Evolutionary conservation across 2,797 vertebrate species (phyloP), one percentile per base, ranked within the genome.

Genomic region (Rhinichthys osculus): DNA sequence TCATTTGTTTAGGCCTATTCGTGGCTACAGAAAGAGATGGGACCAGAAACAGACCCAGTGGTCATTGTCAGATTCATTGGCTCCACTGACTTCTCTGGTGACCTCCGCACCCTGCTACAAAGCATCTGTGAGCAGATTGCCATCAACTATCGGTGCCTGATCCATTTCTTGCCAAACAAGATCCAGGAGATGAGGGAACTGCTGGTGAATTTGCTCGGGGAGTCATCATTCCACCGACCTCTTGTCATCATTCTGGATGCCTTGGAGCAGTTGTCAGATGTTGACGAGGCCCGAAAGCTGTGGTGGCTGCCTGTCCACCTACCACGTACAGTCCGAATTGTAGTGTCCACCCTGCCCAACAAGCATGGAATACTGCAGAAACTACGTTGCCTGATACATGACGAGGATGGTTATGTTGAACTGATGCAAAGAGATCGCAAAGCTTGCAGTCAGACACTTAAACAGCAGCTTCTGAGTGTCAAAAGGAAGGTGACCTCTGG

Each of bases 401-500:
- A 98, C 7, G 98, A 99, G 69, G 94, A 95, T 57, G 96, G 96
- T 89, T 99, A 98, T 54, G 95, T 99, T 30, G 98, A 99, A 91
- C 91, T 99, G 89, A 94, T 95, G 76, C 96, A 98, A 89, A 95
- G 96, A 85, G 98, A 99, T 89, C 96, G 97, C 88, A 99, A 99
- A 93, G 94, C 97, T 93, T 99, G 98, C 92, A 99, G 98, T 91
- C 98, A 99, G 94, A 97, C 97, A 47, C 95, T 99, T 88, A 99
- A 99, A 92, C 98, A 99, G 91, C 98, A 99, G 92, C 94, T 99
- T 87, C 94, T 99, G 59, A 92, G 93, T 14, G 96, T 99, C 89
- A 99, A 98, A 91, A 95, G 98, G 87, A 99, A 99, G 92, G 98
- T 99, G 92, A 99, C 98, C 6, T 99, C 98, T 2, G 98, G 98